Conservation (phyloP, 2,797 vertebrate species). For the Hoplostethus mediterraneus region DNA sequence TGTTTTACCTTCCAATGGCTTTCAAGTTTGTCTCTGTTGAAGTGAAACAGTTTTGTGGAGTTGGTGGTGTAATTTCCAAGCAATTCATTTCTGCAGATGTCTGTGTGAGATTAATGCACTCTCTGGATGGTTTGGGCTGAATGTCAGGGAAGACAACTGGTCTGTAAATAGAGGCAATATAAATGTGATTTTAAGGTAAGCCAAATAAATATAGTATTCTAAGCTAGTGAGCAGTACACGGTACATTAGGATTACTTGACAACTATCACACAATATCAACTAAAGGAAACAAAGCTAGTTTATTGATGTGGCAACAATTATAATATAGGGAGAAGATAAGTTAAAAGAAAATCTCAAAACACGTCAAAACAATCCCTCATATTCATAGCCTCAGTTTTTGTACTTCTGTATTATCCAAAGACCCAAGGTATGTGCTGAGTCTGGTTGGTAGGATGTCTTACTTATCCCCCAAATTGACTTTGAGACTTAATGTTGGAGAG, state of each 20-base stretch:
- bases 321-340: background rate
- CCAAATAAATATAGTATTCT: background rate
- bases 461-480: background rate
- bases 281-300: background rate
- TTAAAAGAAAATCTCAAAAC: background rate
- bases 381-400: background rate
- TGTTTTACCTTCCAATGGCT: background rate
- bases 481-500: slow-evolving; percentile 2
- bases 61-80: background rate
- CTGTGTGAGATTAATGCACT: slow-evolving; percentile 3
- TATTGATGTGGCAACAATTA: background rate
- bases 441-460: background rate
- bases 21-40: background rate
- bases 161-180: slow-evolving; percentile 18
- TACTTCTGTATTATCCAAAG: background rate
- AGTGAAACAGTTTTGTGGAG: background rate
- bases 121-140: background rate
- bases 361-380: slow-evolving; percentile 2
- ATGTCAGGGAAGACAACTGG: background rate
- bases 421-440: background rate
- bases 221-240: background rate
- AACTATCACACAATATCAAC: slow-evolving; percentile 1
- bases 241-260: slow-evolving; percentile 3
- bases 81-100: background rate
- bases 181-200: slow-evolving; percentile 4